A percentile compares a stretch with the other conserved stretches of the same genome.
Conservation (phyloP, 2,888 invertebrate genomes). For the Punctoribates punctum region DNA sequence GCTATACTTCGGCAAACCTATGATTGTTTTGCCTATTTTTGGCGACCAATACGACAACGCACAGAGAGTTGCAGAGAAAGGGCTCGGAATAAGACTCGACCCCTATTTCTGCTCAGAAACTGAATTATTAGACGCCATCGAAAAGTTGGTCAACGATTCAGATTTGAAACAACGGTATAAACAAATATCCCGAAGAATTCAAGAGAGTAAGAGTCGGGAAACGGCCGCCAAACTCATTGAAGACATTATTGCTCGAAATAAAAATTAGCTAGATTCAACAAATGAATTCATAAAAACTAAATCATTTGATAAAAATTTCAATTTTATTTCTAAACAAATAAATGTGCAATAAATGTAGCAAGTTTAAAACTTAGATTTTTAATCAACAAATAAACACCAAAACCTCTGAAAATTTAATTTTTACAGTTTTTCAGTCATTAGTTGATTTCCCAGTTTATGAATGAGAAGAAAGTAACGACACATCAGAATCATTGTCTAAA, state of each 20-base stretch:
- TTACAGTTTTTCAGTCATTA: too few relatives aligned
- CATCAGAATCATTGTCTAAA: too few relatives aligned
- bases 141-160: not conserved
- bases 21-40: constrained; percentile 38
- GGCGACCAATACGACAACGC: constrained; percentile 41
- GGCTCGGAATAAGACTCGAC: constrained; percentile 13
- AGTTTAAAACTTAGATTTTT: too few relatives aligned
- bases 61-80: constrained; percentile 28
- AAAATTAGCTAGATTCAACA: too few relatives aligned
- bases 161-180: not conserved
- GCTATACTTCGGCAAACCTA: constrained; percentile 31
- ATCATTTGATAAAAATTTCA: not conserved
- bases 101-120: constrained; percentile 1
- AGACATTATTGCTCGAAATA: not conserved
- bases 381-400: too few relatives aligned
- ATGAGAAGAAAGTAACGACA: too few relatives aligned
- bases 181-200: not conserved
- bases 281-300: not conserved
- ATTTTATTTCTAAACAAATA: too few relatives aligned
- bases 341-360: too few relatives aligned
- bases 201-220: not conserved
- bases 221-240: not conserved
- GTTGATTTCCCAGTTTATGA: too few relatives aligned
- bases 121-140: constrained; percentile 4
- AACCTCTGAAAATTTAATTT: too few relatives aligned